Percentiles rank a stretch among this genome's conserved stretches.
Evolutionary conservation across 2,797 vertebrate species (phyloP).

Genomic region (Syncerus caffer): DNA sequence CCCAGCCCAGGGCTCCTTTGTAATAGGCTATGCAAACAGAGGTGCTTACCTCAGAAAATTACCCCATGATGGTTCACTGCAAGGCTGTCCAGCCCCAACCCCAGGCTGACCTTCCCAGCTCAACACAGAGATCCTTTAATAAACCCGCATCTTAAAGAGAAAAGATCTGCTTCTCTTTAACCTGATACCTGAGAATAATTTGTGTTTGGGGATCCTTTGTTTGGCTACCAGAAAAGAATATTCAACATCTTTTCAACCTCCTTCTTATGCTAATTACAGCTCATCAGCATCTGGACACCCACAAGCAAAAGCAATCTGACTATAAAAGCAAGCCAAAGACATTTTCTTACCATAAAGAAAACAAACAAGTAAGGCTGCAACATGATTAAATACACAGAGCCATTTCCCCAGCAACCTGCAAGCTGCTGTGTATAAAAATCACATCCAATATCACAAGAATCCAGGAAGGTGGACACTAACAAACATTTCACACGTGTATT

Average conservation of each 20-base stretch:
- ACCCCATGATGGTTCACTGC: background rate
- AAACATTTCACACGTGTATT: constrained; percentile 31
- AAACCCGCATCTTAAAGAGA: background rate
- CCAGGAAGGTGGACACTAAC: constrained; percentile 51
- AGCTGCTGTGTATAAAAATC: constrained; percentile 41
- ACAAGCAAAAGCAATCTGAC: constrained; percentile 73
- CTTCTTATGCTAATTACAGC: constrained; percentile 57
- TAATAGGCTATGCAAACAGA: background rate
- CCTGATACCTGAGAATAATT: constrained; percentile 32
- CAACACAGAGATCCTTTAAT: background rate
- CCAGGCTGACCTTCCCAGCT: background rate
- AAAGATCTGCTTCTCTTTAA: background rate
- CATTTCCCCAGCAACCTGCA: constrained; percentile 58
- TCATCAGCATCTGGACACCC: constrained; percentile 62
- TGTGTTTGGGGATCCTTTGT: constrained; percentile 37
- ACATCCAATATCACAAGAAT: constrained; percentile 19
- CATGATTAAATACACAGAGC: constrained; percentile 54
- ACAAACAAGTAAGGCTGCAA: constrained; percentile 44
- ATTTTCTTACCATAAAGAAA: constrained; percentile 55
- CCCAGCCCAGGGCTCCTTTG: background rate
- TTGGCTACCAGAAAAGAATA: constrained; percentile 60
- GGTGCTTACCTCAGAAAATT: background rate
- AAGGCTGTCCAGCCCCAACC: background rate
- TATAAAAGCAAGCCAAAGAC: constrained; percentile 60
- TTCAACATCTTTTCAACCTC: constrained; percentile 58